Base-by-base conservation (phyloP, 2,888 invertebrate genomes). In the Pterostichus niger region DNA sequence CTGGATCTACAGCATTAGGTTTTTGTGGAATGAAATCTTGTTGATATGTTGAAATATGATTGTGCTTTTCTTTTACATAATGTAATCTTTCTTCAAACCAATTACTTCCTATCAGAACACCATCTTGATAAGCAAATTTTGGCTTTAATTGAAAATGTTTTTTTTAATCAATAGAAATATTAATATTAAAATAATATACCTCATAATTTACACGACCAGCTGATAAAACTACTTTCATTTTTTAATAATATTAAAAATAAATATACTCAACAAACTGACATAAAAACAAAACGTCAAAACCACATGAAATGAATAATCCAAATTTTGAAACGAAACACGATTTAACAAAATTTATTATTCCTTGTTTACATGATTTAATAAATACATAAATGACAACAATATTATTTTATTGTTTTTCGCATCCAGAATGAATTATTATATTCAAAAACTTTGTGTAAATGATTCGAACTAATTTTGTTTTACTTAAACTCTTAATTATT, bases 61-160 rank as follows among this genome's bases (percentile, higher is more conserved):
- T 61, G 49, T 75, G 49, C 44, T 59, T 82, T 61, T 61, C 61
- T 15, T 82, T 17, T 6, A 82, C 49, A 82, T 82, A 82, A 75
- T 82, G 13, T 13, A 61, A n/a, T 31, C 17, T 75, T n/a, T 82
- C 82, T 76, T 82, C 82, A 49, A 13, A 59, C 82, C 82, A 82
- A 40, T 82, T 82, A 24, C 13, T 31, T 15, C 75, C 76, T 40
- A 82, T 82, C 6, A 61, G 76, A n/a, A 76, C 40, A 61, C 59
- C 76, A 10, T 59, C 49, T 46, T 61, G 33, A 61, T 61, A 82
- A 59, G 24, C 15, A 76, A 59, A 61, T 76, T 46, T 75, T 31
- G 73, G 81, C 81, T 81, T 33, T 15, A 73, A 44, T 15, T 56
- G 35, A 64, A 33, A 71, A 9, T 40, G 40, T 3, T 5, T 40